These are phyloP conservation scores for Diaperis boleti DNA, from an alignment of 2,888 invertebrate genomes.

Conservation along the genomic window DNA sequence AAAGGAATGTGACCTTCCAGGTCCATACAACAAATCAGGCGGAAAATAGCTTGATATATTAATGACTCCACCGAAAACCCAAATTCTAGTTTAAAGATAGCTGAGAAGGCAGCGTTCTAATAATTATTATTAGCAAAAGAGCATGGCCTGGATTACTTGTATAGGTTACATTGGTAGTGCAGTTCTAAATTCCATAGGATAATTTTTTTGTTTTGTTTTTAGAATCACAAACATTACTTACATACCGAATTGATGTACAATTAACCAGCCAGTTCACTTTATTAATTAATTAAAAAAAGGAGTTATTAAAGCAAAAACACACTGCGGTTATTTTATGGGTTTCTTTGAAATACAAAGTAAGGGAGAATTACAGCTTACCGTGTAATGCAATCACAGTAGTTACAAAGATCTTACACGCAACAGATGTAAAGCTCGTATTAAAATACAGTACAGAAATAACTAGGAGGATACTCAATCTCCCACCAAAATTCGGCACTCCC, in stretches of 20 bases:
- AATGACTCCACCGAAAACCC: slow-evolving; percentile 39
- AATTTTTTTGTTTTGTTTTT: slow-evolving; percentile 4
- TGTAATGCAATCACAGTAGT: background rate
- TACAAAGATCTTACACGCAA: slow-evolving; percentile 8
- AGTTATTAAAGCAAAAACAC: too few species aligned
- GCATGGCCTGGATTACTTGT: slow-evolving; percentile 43
- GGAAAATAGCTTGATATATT: slow-evolving; percentile 13
- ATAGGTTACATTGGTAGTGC: slow-evolving; percentile 33
- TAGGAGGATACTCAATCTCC: slow-evolving; percentile 31
- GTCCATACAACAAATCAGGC: slow-evolving; percentile 1
- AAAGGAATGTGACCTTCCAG: slow-evolving; percentile 19
- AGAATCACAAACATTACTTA: background rate
- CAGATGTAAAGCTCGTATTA: slow-evolving; percentile 8
- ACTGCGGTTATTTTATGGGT: too few species aligned
- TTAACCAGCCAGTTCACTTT: too few species aligned
- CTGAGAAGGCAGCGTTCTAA: slow-evolving; percentile 48
- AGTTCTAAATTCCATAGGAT: background rate
- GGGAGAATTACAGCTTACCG: background rate
- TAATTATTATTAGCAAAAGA: slow-evolving; percentile 51
- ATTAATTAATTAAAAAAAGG: too few species aligned
- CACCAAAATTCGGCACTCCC: slow-evolving; percentile 37
- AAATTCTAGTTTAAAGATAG: slow-evolving; percentile 53
- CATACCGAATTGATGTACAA: too few species aligned
- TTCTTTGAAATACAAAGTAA: too few species aligned
- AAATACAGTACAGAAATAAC: slow-evolving; percentile 4